Percentiles rank a stretch among this genome's conserved stretches.
phyloP scores from a whole-genome alignment of 2,888 invertebrate species.

The Folsomia manolachei region DNA sequence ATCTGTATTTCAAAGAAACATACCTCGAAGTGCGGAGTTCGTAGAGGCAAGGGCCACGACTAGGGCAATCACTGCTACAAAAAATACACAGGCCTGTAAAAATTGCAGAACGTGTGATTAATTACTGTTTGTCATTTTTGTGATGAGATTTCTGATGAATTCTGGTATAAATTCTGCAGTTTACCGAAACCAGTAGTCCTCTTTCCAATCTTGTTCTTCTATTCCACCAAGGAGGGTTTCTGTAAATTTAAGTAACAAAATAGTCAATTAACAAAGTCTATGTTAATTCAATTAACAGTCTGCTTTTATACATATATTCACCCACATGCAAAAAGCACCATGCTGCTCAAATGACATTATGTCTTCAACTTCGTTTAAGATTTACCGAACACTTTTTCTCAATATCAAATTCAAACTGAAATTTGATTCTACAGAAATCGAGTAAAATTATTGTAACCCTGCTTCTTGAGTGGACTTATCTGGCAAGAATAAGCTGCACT shows the following conservation, averaged over 20 bases:
- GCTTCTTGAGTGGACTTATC: no score
- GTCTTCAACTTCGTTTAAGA: background rate
- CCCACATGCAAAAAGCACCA: background rate
- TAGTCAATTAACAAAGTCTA: slow-evolving; percentile 52
- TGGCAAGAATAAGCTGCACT: no score
- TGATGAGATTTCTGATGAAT: no score
- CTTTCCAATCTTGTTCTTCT: slow-evolving; percentile 71
- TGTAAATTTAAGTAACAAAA: no score
- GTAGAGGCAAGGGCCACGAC: slow-evolving; percentile 62
- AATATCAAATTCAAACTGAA: no score
- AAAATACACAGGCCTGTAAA: slow-evolving; percentile 61
- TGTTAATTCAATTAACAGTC: background rate
- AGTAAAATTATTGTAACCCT: no score
- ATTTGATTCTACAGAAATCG: no score
- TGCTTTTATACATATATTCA: background rate
- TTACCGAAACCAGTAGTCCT: slow-evolving; percentile 63
- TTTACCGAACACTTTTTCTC: no score
- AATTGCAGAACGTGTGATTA: no score
- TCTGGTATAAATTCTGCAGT: no score
- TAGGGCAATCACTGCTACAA: slow-evolving; percentile 63
- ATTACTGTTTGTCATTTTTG: no score
- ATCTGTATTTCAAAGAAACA: no score
- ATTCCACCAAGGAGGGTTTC: slow-evolving; percentile 80
- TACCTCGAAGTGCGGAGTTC: slow-evolving; percentile 34
- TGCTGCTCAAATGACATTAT: background rate